A percentile compares a stretch with the other conserved stretches of the same genome.
phyloP scores from a whole-genome alignment of 1,140 invertebrate species.

The Hyles vespertilio region DNA sequence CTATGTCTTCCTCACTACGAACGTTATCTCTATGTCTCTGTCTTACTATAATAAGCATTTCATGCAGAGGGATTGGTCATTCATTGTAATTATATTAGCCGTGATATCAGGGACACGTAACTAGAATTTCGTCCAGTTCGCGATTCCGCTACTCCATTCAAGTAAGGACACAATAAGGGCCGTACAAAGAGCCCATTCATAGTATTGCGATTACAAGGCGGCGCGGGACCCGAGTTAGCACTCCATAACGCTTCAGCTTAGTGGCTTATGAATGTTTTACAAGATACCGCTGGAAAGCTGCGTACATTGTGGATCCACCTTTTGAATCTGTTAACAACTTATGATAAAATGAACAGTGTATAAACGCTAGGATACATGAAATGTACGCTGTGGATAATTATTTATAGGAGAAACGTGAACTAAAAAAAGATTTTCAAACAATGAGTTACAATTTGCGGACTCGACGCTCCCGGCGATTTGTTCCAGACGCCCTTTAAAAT shows the following conservation, averaged over 20 bases:
- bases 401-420: no score
- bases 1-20: constrained; percentile 16
- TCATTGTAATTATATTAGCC: not conserved
- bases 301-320: not conserved
- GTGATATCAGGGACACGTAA: not conserved
- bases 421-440: no score
- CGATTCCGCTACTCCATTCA: constrained; percentile 26
- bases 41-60: no score
- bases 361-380: no score
- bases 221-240: constrained; percentile 7
- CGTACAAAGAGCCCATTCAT: constrained; percentile 34
- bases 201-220: constrained; percentile 25
- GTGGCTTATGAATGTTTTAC: constrained; percentile 23
- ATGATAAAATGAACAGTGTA: no score
- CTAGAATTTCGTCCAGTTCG: constrained; percentile 14
- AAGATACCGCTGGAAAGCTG: not conserved
- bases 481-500: no score
- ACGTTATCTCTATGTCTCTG: no score
- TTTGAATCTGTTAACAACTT: not conserved
- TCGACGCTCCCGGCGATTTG: no score
- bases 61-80: not conserved
- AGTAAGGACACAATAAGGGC: constrained; percentile 25
- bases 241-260: constrained; percentile 12
- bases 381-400: no score
- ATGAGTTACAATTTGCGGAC: no score